Conservation (phyloP, 2,113 vertebrate species). For the Leptosomus discolor region DNA sequence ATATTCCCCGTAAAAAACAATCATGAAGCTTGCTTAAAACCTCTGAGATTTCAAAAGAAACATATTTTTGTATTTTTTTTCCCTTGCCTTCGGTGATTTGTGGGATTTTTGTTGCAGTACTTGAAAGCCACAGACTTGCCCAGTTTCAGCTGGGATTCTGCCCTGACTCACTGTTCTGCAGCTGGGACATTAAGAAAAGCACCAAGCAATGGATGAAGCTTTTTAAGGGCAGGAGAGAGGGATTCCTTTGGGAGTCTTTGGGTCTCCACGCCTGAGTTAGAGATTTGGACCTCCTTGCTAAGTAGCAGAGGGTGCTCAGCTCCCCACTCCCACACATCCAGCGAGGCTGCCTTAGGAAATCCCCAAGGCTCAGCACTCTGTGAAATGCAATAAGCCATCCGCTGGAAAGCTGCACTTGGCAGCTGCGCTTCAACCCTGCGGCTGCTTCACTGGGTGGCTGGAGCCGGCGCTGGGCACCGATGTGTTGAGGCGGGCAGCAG, state of each 20-base stretch:
- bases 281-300: background rate
- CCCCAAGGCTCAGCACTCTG: background rate
- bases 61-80: background rate
- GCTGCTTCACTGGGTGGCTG: background rate
- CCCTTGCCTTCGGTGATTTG: background rate
- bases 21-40: background rate
- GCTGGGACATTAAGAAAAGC: background rate
- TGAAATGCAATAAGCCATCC: background rate
- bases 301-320: background rate
- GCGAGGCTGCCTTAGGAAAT: background rate
- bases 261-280: background rate
- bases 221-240: background rate
- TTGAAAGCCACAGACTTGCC: background rate
- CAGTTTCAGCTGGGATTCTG: background rate
- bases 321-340: rapidly evolving
- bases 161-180: background rate
- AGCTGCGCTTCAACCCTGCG: background rate
- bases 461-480: rapidly evolving
- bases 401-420: background rate
- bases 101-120: background rate
- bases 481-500: background rate
- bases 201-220: background rate
- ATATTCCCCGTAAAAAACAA: background rate
- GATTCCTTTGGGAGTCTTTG: background rate
- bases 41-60: background rate